Evolutionary conservation across 1,140 invertebrate genomes (phyloP).

Genomic region (Leptopilina boulardi): DNA sequence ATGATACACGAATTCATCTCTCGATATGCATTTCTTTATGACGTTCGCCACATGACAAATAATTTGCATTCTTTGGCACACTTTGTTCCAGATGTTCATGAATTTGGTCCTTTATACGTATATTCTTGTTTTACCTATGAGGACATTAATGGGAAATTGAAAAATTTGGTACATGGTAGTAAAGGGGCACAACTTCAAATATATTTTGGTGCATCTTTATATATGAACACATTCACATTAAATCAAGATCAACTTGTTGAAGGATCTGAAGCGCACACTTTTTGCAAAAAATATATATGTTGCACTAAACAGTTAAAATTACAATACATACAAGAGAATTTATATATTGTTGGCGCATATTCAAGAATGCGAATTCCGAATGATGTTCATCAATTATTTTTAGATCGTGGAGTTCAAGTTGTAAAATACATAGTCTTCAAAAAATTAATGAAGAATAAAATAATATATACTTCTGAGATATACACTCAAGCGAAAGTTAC

Average conservation of each 20-base stretch:
- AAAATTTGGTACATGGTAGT: no score
- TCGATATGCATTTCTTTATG: not conserved
- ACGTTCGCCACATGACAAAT: not conserved
- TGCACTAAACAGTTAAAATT: not conserved
- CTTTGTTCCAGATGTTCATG: not conserved
- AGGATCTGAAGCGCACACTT: not conserved
- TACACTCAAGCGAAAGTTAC: no score
- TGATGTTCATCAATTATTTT: no score
- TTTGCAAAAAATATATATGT: not conserved
- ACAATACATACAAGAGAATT: no score
- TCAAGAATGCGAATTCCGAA: not conserved
- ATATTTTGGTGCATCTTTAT: no score
- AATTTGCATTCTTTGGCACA: not conserved
- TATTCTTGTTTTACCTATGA: not conserved
- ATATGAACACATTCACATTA: not conserved
- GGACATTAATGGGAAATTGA: no score
- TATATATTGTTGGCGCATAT: not conserved
- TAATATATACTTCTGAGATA: not conserved
- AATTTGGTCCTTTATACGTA: not conserved
- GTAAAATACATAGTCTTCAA: no score
- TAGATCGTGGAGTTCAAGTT: no score
- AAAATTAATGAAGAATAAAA: no score
- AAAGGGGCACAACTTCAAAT: no score
- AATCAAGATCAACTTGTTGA: not conserved
- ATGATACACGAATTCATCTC: conserved; percentile 27